Evolutionary conservation across 2,888 invertebrate genomes (phyloP).

Genomic region (Rhogogaster chlorosoma): DNA sequence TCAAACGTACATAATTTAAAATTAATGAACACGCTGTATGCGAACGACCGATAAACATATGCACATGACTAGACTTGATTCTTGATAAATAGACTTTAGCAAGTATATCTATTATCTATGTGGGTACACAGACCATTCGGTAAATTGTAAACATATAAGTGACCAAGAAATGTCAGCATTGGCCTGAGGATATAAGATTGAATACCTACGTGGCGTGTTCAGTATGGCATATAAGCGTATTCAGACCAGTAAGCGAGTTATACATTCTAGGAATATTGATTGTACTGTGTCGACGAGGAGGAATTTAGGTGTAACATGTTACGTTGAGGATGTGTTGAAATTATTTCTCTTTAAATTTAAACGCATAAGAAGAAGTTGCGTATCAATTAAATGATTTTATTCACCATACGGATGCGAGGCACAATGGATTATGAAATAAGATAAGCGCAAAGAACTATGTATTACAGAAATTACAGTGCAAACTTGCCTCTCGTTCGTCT

Average conservation of each 20-base stretch:
- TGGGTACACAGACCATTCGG: background rate
- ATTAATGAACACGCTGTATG: background rate
- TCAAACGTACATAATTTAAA: background rate
- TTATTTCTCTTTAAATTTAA: background rate
- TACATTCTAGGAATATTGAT: background rate
- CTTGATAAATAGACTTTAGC: background rate
- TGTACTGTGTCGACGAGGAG: background rate
- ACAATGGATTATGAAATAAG: background rate
- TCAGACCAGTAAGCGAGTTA: background rate
- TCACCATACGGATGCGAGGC: background rate
- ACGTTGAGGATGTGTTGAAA: background rate
- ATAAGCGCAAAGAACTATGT: conserved; percentile 7
- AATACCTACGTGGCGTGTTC: background rate
- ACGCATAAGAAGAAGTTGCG: background rate
- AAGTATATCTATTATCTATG: background rate
- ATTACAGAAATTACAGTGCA: conserved; percentile 24
- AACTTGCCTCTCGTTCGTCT: conserved; percentile 26
- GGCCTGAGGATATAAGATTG: background rate
- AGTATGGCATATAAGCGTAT: background rate
- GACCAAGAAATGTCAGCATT: background rate
- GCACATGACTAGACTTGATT: background rate
- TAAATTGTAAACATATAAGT: background rate
- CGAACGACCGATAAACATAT: conserved; percentile 2
- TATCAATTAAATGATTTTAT: background rate
- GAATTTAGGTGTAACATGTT: background rate